These are phyloP conservation scores for Donacobius atricapilla DNA, from an alignment of 2,113 vertebrate genomes.

Conservation along the genomic window DNA sequence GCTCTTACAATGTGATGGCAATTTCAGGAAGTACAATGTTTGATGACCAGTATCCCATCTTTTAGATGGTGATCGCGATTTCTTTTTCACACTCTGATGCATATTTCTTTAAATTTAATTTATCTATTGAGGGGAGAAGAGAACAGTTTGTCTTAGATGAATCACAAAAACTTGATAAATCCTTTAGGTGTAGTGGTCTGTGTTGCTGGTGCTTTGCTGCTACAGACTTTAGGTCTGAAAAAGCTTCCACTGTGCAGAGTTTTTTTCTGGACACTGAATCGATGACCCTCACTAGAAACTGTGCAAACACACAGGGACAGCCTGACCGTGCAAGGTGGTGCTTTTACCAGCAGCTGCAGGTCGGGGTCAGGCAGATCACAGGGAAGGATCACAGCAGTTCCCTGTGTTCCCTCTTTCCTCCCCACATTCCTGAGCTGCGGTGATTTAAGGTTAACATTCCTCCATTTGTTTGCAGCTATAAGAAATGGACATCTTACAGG, in stretches of 20 bases:
- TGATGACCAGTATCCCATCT: not conserved
- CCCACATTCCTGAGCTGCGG: not conserved
- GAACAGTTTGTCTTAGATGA: not conserved
- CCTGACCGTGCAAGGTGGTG: not conserved
- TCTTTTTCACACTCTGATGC: not conserved
- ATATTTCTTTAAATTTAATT: not conserved
- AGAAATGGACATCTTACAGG: not conserved
- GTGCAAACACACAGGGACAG: not conserved
- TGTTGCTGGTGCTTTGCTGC: not conserved
- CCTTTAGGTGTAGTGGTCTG: not conserved
- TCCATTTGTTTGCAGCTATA: not conserved
- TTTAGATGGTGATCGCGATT: not conserved
- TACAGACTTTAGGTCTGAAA: not conserved
- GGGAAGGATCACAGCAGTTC: not conserved
- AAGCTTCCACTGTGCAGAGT: fast-evolving
- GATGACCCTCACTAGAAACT: not conserved
- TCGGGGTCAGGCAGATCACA: not conserved
- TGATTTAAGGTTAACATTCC: not conserved
- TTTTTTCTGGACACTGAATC: not conserved
- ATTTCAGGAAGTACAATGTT: not conserved
- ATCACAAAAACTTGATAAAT: not conserved
- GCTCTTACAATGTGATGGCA: not conserved
- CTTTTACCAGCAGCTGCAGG: not conserved
- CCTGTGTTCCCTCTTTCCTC: not conserved
- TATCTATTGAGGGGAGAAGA: not conserved